Base-by-base conservation (phyloP, 30 jellyfish, hydroid and myxozoan species). In the Haliclystus octoradiatus region DNA sequence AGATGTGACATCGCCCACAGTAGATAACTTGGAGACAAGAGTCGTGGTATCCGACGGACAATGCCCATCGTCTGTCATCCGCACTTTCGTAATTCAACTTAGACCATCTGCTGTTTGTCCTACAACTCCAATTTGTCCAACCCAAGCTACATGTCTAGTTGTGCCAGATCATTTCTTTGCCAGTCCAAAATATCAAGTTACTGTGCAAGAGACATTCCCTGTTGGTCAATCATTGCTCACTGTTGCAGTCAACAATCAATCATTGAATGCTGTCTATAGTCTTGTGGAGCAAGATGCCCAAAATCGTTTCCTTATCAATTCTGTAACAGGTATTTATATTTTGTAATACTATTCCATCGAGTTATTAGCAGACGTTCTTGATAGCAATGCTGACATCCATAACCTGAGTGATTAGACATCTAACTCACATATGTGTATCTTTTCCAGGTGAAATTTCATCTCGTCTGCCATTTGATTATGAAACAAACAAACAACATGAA, bases 381-480 rank as follows among this genome's bases (percentile, higher is more conserved):
- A n/a, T n/a, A n/a, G n/a, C n/a, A n/a, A n/a, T n/a, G n/a, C n/a
- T n/a, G n/a, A n/a, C n/a, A n/a, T 51, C 60, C 0, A n/a, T n/a
- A n/a, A n/a, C n/a, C n/a, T n/a, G n/a, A n/a, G n/a, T n/a, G n/a
- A n/a, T n/a, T 60, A 7, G 26, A 60, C 34, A 24, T 60, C 9
- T 19, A 19, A 40, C 57, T 5, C 19, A 19, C 19, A 19, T 40
- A 5, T 9, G n/a, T n/a, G 9, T 40, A 19, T 19, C 19, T 40
- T 40, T 40, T 40, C 19, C n/a, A n/a, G n/a, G n/a, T n/a, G n/a
- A n/a, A n/a, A n/a, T n/a, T n/a, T n/a, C n/a, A n/a, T n/a, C n/a
- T n/a, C n/a, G n/a, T n/a, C n/a, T n/a, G n/a, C 57, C 79, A 29
- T 63, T 88, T 57, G 66, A 88, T 57, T 88, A 88, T 66, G 97